Evolutionary conservation across 2,113 vertebrate genomes (phyloP).

Genomic region (Rhinoderma darwinii): DNA sequence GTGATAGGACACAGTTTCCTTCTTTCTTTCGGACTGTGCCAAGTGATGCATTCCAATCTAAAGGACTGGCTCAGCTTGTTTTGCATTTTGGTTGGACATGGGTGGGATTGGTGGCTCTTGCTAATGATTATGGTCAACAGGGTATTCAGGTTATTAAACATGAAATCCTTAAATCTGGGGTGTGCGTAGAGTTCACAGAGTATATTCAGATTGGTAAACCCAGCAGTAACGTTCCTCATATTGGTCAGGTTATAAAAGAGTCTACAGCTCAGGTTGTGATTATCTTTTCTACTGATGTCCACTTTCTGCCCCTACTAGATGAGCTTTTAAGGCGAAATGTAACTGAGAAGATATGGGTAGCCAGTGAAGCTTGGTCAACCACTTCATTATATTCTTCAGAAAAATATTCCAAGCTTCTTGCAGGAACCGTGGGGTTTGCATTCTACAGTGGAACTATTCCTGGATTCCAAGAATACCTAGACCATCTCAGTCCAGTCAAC

Average conservation of each 20-base stretch:
- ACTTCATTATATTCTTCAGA: slow-evolving; percentile 10
- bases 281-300: slow-evolving; percentile 25
- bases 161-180: slow-evolving; percentile 45
- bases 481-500: not conserved
- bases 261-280: slow-evolving; percentile 51
- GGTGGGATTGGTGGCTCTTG: slow-evolving; percentile 67
- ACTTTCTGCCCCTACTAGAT: not conserved
- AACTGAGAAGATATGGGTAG: slow-evolving; percentile 44
- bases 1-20: slow-evolving; percentile 69
- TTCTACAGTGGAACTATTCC: slow-evolving; percentile 48
- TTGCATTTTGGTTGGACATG: slow-evolving; percentile 76
- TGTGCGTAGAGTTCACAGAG: slow-evolving; percentile 27
- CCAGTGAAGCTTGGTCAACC: slow-evolving; percentile 56
- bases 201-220: slow-evolving; percentile 3
- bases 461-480: slow-evolving; percentile 22
- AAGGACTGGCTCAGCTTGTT: slow-evolving; percentile 68
- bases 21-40: slow-evolving; percentile 75
- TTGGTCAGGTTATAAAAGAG: slow-evolving; percentile 33
- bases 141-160: slow-evolving; percentile 40
- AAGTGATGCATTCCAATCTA: slow-evolving; percentile 74
- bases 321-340: slow-evolving; percentile 52
- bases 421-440: slow-evolving; percentile 51
- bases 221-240: slow-evolving; percentile 14
- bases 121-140: slow-evolving; percentile 47
- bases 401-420: slow-evolving; percentile 20